Base-by-base conservation (phyloP, 2,797 vertebrate species). In the Hipposideros larvatus region DNA sequence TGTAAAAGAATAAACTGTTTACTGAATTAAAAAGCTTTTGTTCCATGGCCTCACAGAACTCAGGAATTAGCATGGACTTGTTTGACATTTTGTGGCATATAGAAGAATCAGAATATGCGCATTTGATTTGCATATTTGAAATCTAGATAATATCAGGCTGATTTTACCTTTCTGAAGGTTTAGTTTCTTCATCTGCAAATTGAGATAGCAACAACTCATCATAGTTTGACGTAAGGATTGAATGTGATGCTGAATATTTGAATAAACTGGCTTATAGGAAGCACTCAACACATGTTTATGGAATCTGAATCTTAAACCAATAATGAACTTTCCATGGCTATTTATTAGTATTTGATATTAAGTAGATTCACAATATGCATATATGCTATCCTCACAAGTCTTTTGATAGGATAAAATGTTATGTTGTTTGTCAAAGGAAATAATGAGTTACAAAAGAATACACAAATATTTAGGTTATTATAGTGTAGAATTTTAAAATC, bases 401-500 rank as follows among this genome's bases (percentile, higher is more conserved):
- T 73, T 7, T 61, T 87, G 19, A 83, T 14, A 46, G 13, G 5
- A 83, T 65, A 75, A 79, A 86, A 77, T 22, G 11, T 75, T 70
- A 68, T 82, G 9, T 46, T 75, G 1, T 14, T 87, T 41, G 18
- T 78, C 19, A 90, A 88, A 96, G 1, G 37, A 65, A 92, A 71
- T 63, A 7, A 7, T 57, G 18, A 85, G 34, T 93, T 90, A 46
- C 46, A 87, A 59, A 95, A 19, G 28, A 91, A 90, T 34, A 46
- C 11, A 74, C 31, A 63, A 71, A 87, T 95, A 84, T 68, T 48
- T 92, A 95, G 55, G 28, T 9, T 46, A 80, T n/a, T 95, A 89
- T 66, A 48, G 22, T 75, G 43, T 73, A 26, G 11, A 94, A 77
- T 77, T 86, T 79, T 15, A 79, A 90, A 89, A n/a, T 77, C 7